phyloP scores from a whole-genome alignment of 2,888 invertebrate genomes.

The Tryphoninae sp. region DNA sequence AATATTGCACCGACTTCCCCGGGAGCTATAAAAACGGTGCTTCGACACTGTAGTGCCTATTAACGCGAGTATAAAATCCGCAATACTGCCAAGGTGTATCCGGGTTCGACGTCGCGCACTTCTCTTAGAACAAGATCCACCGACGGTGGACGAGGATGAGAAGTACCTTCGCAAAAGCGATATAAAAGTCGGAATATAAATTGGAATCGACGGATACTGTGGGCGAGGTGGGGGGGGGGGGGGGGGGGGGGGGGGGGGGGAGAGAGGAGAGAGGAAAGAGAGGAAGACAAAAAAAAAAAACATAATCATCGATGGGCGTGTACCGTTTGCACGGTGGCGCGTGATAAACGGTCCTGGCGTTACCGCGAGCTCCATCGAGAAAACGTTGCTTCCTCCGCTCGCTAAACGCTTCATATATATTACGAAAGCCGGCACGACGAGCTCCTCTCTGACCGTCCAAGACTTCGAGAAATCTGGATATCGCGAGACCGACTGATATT shows the following conservation, averaged over 20 bases:
- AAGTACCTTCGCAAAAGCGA: conserved; percentile 40
- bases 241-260: too few relatives aligned
- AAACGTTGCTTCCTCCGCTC: conserved; percentile 19
- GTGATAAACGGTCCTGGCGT: conserved; percentile 57
- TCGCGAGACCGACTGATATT: background rate
- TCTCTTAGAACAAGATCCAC: conserved; percentile 35
- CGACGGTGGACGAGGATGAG: conserved; percentile 1
- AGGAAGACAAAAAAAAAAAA: too few relatives aligned
- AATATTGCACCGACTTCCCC: background rate
- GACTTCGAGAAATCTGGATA: background rate
- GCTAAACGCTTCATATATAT: conserved; percentile 37
- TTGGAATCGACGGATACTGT: conserved; percentile 49
- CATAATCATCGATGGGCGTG: conserved; percentile 47
- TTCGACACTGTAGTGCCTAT: conserved; percentile 17
- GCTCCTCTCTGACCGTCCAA: conserved; percentile 17
- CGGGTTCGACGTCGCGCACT: conserved; percentile 30
- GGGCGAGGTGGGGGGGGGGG: background rate
- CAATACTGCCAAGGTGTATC: conserved; percentile 7
- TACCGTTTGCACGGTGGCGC: conserved; percentile 42
- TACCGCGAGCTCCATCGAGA: conserved; percentile 22
- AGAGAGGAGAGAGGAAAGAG: too few relatives aligned
- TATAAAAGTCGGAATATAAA: conserved; percentile 59
- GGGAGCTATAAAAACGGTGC: conserved; percentile 41
- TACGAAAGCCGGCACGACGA: conserved; percentile 16
- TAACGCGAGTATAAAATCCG: background rate